Evolutionary conservation across 2,888 invertebrate species (phyloP), one percentile per base, ranked within the genome.

Genomic region (Entomobrya proxima): DNA sequence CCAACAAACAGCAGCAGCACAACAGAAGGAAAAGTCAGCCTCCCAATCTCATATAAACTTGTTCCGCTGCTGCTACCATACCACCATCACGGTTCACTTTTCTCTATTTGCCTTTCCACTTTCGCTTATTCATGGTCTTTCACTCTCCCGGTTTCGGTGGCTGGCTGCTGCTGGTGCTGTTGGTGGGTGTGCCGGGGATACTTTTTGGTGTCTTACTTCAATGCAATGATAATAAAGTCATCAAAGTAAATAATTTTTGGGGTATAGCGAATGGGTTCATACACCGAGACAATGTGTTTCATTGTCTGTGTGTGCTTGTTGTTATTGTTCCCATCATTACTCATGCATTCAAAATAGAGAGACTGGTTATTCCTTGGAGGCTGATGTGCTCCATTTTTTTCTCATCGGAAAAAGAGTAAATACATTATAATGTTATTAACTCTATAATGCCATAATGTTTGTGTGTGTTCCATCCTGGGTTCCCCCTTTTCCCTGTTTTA

Each of bases 321-420:
- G 61, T 74, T 82, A 86, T 77, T 82, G 81, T 86, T 86, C 82
- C 82, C 81, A 86, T 76, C 82, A 82, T 86, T 86, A 82, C 72
- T 86, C 69, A 86, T 86, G 81, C 86, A 86, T 77, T 55, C 78
- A 37, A 30, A 83, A 83, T 64, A 50, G 32, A 40, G 9, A 75
- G 55, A 21, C 37, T 35, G 75, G 75, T 37, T 75, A 55, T 55
- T 55, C 75, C 52, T 40, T 5, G 40, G 77, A 77, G 77, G 27
- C 52, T 75, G 24, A 67, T 83, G 77, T 69, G 58, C 55, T 76
- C 84, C 50, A 67, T 30, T 77, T 83, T 79, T 37, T 27, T 69
- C 64, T 82, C 75, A 47, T 82, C 61, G 58, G 27, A 40, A 44
- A 61, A 44, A 83, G n/a, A 55, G 72, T 84, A 84, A 84, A 77